Conservation (phyloP, 2,113 vertebrate genomes). For the Pygoscelis antarcticus region DNA sequence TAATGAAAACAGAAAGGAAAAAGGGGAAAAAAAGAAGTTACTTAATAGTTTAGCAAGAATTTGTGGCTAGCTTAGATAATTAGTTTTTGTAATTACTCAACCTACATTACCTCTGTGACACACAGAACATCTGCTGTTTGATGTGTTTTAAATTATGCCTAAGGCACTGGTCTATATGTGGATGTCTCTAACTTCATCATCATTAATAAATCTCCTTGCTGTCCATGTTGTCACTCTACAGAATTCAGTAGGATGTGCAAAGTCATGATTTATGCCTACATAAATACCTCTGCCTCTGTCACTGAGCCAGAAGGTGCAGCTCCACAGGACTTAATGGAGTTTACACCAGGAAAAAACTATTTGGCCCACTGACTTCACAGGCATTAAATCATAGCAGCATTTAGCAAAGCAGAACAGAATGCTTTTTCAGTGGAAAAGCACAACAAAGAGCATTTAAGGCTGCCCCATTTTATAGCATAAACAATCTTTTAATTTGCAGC, state of each 20-base stretch:
- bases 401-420: conserved; percentile 21
- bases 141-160: not conserved
- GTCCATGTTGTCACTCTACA: not conserved
- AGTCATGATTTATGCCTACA: not conserved
- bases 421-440: not conserved
- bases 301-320: not conserved
- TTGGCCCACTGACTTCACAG: not conserved
- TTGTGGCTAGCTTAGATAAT: not conserved
- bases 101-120: not conserved
- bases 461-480: not conserved
- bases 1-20: not conserved
- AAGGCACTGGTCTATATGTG: not conserved
- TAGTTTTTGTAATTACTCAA: not conserved
- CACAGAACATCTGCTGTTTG: not conserved
- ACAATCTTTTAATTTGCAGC: not conserved
- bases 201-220: not conserved
- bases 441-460: not conserved
- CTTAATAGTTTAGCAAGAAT: not conserved
- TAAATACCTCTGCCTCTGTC: no score
- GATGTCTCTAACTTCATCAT: not conserved
- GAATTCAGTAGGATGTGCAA: not conserved
- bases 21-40: not conserved
- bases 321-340: not conserved
- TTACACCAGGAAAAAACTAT: not conserved
- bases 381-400: conserved; percentile 21